A percentile compares a stretch with the other conserved stretches of the same genome.
Evolutionary conservation across 2,113 vertebrate species (phyloP).

Genomic region (Gorsachius goisagi): DNA sequence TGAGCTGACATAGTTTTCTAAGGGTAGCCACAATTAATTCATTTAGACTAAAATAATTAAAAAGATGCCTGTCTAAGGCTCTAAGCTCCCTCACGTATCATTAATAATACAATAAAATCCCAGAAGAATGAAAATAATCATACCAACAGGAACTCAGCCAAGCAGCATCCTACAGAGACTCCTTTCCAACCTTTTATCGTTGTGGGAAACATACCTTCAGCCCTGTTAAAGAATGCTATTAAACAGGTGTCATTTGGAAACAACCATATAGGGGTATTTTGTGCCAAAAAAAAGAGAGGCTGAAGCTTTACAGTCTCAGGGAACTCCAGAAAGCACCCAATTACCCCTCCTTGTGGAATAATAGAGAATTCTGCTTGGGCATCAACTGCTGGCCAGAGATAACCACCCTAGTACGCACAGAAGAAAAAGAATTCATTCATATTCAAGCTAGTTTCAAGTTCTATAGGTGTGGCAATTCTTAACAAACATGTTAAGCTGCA

Average conservation of each 20-base stretch:
- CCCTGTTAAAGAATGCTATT: background rate
- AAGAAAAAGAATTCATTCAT: background rate
- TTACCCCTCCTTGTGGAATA: background rate
- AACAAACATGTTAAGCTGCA: background rate
- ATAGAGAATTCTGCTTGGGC: background rate
- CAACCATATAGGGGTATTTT: background rate
- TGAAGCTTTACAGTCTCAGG: background rate
- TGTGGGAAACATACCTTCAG: constrained; percentile 22
- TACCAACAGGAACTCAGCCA: constrained; percentile 31
- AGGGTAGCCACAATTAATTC: background rate
- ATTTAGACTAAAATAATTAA: constrained; percentile 36
- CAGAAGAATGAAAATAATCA: constrained; percentile 42
- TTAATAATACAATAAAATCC: constrained; percentile 45
- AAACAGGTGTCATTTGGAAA: constrained; percentile 1
- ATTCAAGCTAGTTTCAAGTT: background rate
- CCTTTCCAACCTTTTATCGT: background rate
- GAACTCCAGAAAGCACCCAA: background rate
- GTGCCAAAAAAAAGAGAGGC: background rate
- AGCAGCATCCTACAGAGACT: constrained; percentile 15
- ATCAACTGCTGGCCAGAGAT: background rate
- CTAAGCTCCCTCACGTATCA: background rate
- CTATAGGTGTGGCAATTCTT: background rate
- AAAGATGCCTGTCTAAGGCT: background rate
- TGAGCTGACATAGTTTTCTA: background rate
- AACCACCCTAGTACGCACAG: background rate